phyloP scores from a whole-genome alignment of 1,140 invertebrate species.

The Dysdera silvatica region DNA sequence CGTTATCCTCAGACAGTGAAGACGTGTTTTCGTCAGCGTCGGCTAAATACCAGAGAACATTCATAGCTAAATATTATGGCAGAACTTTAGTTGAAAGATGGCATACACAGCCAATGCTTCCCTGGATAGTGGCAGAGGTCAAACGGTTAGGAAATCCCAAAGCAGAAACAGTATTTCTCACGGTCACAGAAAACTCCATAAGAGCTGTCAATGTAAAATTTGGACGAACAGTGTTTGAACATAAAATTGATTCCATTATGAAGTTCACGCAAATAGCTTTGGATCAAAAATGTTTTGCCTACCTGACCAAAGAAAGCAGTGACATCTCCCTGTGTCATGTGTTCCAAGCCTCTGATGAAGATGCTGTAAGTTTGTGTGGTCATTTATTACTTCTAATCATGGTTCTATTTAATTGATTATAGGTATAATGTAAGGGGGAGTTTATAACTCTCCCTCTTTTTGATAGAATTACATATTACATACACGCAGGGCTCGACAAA shows the following conservation, averaged over 20 bases:
- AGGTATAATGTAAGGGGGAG: too few species aligned
- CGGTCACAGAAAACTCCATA: slow-evolving; percentile 21
- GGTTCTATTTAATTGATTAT: too few species aligned
- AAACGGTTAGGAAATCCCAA: slow-evolving; percentile 24
- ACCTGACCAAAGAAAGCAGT: slow-evolving; percentile 20
- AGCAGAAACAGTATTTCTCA: slow-evolving; percentile 23
- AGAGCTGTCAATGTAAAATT: slow-evolving; percentile 22
- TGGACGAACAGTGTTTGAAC: slow-evolving; percentile 15
- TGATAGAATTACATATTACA: too few species aligned
- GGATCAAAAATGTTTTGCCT: slow-evolving; percentile 24
- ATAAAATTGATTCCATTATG: slow-evolving; percentile 22
- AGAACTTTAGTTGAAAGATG: slow-evolving; percentile 27
- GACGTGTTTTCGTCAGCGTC: too few species aligned
- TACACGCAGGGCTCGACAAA: too few species aligned
- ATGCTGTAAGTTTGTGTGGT: slow-evolving; percentile 6
- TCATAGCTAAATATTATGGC: slow-evolving; percentile 24
- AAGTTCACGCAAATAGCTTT: slow-evolving; percentile 23
- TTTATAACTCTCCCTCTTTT: too few species aligned
- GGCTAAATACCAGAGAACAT: slow-evolving; percentile 26
- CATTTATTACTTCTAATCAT: too few species aligned
- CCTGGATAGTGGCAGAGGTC: slow-evolving; percentile 26
- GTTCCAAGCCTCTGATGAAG: slow-evolving; percentile 26
- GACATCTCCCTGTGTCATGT: slow-evolving; percentile 26
- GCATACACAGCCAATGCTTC: slow-evolving; percentile 27
- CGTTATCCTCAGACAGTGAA: too few species aligned